Evolutionary conservation across 2,113 vertebrate genomes (phyloP).

Genomic region (Lota lota): DNA sequence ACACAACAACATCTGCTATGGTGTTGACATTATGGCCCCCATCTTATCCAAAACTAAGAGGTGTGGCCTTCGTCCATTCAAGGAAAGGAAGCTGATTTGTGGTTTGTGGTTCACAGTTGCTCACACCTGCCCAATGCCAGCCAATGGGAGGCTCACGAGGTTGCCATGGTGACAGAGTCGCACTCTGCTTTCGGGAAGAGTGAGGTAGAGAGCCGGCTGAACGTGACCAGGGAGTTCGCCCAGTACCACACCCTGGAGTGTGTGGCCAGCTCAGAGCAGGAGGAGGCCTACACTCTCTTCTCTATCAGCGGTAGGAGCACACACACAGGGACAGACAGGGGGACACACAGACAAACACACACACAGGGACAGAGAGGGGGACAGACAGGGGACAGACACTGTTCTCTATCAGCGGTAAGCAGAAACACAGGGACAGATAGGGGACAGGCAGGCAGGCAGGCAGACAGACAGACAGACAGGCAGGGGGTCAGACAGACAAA

Average conservation of each 20-base stretch:
- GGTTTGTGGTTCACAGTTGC: slow-evolving; percentile 65
- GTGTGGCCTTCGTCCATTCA: no score
- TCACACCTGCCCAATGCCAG: slow-evolving; percentile 76
- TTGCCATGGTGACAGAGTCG: slow-evolving; percentile 72
- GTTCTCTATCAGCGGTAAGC: no score
- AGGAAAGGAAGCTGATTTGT: no score
- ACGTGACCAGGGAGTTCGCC: slow-evolving; percentile 75
- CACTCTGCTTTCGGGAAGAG: slow-evolving; percentile 76
- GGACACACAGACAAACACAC: slow-evolving; percentile 14
- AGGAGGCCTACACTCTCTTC: slow-evolving; percentile 83
- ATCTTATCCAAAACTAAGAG: no score
- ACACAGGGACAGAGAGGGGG: no score
- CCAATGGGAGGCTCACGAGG: slow-evolving; percentile 74
- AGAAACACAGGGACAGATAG: no score
- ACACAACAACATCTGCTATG: no score
- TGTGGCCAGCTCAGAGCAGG: slow-evolving; percentile 81
- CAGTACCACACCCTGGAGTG: slow-evolving; percentile 87
- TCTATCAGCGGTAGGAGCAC: slow-evolving; percentile 78
- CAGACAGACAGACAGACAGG: no score
- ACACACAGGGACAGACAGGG: slow-evolving; percentile 14
- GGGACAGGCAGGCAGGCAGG: no score
- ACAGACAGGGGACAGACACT: no score
- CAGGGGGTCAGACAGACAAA: no score
- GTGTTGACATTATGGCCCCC: no score
- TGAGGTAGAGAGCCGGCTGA: slow-evolving; percentile 86